Evolutionary conservation across 2,888 invertebrate species (phyloP), one percentile per base, ranked within the genome.

Genomic region (Apamea sordens): DNA sequence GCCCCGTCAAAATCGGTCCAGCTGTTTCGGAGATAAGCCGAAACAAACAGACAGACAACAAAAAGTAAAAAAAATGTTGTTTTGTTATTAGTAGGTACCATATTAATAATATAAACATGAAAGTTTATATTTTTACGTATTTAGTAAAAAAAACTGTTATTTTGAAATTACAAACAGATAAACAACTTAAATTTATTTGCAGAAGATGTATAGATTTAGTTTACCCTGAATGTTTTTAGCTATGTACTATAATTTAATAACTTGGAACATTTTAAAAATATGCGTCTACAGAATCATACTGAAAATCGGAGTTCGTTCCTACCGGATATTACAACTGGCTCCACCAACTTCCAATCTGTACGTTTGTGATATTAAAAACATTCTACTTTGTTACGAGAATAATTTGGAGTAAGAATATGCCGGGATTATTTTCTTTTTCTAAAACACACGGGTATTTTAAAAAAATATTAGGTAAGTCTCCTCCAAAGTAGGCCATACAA

Each of bases 311-410:
- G 21, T 76, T 61, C n/a, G 21, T 28, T 81, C 28, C 36, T 24
- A 47, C 70, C 83, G 84, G 84, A 84, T 86, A 86, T 86, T 84
- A 86, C 71, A 77, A n/a, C 53, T 82, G 86, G 86, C 83, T 77
- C n/a, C 86, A 77, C 64, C 64, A 72, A 82, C 36, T 84, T 84
- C 72, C 73, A 86, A 82, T 86, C 67, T 56, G 64, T 32, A 63
- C 71, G 64, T 72, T 82, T 77, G 65, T 83, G 63, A 77, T 86
- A 74, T 86, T 82, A 82, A 84, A 86, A 84, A 74, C 36, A 73
- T 65, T 53, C 15, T 32, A 59, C 65, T 59, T 63, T 82, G 41
- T 71, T 59, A 71, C 59, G 44, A 44, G 44, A 76, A 77, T 77
- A 68, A 86, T 76, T 76, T 85, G n/a, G 8, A 73, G 24, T 32